Base-by-base conservation (phyloP, 2,113 vertebrate species). In the Myiagra hebetior region DNA sequence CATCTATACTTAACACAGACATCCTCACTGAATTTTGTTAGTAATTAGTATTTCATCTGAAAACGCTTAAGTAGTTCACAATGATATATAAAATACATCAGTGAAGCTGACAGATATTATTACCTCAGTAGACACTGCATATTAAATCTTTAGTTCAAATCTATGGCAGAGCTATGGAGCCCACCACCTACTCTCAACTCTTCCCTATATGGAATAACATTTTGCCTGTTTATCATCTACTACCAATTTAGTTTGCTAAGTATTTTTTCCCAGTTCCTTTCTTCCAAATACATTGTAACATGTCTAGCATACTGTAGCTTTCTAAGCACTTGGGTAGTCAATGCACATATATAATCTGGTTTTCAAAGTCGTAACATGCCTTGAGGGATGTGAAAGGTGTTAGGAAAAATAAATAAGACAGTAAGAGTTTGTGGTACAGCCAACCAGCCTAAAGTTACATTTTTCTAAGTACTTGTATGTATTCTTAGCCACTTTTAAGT, bases 391-490 rank as follows among this genome's bases (percentile, higher is more conserved):
- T 87, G 93, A 94, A 96, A 96, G 88, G 93, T 93, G 95, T 94
- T 94, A 94, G 85, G 93, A 96, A 96, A 97, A 97, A 95, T 93
- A 96, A 96, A 86, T 81, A 93, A 96, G 92, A 92, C 90, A 92
- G 87, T 44, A 90, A 88, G 75, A 96, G 79, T 19, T 88, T 94
- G 86, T 86, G 27, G 50, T 91, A 93, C 79, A 95, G 90, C 73
- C 83, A 94, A 67, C 27, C 82, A 87, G 76, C 62, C 85, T 78
- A 7, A 92, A 93, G 88, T 94, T 84, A 91, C 55, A 41, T 89
- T 97, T 92, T 93, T 92, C 52, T 83, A 86, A 90, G 83, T 75
- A 92, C 57, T 79, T 79, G 41, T 72, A 87, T 27, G 62, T 75
- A 93, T 93, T 94, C 69, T 60, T 70, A 94, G 85, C 24, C 46